These are phyloP conservation scores for Lasioglossum malachurum DNA, from an alignment of 2,888 invertebrate species.

Conservation along the genomic window DNA sequence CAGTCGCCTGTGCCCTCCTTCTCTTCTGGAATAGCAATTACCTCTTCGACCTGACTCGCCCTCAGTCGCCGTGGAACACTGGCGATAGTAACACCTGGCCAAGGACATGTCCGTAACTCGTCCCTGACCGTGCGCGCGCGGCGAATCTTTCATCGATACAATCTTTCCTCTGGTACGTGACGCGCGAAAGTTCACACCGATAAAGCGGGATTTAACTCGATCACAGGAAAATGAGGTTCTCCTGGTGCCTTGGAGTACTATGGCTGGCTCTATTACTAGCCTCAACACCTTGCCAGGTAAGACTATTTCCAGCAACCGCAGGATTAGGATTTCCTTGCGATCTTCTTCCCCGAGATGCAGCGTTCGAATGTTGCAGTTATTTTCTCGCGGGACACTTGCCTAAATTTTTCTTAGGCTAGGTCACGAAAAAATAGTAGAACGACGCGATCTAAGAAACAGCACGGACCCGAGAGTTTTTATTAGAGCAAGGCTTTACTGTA, in stretches of 20 bases:
- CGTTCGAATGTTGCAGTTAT: background rate
- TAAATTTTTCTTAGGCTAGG: no score
- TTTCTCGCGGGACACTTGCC: no score
- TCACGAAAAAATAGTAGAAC: no score
- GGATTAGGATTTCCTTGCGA: background rate
- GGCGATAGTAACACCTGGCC: conserved; percentile 72
- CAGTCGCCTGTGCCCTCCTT: conserved; percentile 76
- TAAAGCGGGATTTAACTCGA: conserved; percentile 5
- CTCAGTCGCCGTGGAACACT: conserved; percentile 77
- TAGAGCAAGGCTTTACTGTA: no score
- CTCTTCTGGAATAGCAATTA: conserved; percentile 79
- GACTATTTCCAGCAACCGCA: background rate
- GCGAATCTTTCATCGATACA: conserved; percentile 51
- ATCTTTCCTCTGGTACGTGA: conserved; percentile 29
- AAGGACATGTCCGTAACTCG: conserved; percentile 74
- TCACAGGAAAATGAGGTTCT: conserved; percentile 54
- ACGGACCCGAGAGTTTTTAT: no score
- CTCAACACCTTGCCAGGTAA: conserved; percentile 59
- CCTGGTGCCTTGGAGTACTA: conserved; percentile 43
- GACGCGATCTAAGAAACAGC: no score
- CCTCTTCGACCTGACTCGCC: conserved; percentile 75
- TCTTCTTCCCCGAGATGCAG: background rate
- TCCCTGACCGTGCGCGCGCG: conserved; percentile 71
- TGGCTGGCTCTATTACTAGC: conserved; percentile 36
- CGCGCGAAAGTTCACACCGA: conserved; percentile 44